phyloP scores from a whole-genome alignment of 2,797 vertebrate species.

The Phoxinus dragarum region DNA sequence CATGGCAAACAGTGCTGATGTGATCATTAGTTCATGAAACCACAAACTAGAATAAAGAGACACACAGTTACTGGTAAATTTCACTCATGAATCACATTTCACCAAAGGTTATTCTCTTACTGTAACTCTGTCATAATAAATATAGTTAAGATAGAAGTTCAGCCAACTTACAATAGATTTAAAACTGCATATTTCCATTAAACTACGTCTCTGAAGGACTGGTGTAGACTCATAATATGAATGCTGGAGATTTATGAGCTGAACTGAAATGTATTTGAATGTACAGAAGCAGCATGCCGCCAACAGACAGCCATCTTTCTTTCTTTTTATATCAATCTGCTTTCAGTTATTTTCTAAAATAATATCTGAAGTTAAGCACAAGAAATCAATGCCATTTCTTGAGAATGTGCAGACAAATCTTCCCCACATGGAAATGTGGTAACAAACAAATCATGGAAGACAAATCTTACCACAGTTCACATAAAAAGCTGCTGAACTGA shows the following conservation, averaged over 20 bases:
- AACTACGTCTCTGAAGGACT: background rate
- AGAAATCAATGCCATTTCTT: background rate
- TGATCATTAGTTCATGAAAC: conserved; percentile 24
- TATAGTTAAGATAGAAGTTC: background rate
- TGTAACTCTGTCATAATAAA: background rate
- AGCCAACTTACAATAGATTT: background rate
- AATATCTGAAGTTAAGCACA: background rate
- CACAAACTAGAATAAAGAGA: background rate
- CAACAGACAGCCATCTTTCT: background rate
- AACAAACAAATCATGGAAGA: background rate
- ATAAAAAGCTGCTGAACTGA: conserved; percentile 12
- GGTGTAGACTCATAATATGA: background rate
- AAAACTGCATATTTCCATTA: background rate
- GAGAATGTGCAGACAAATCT: conserved; percentile 9
- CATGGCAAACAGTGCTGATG: background rate
- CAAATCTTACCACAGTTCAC: conserved; percentile 12
- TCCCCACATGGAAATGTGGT: background rate
- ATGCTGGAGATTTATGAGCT: background rate
- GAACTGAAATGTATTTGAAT: background rate
- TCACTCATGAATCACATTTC: background rate
- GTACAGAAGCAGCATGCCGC: background rate
- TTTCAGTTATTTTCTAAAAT: background rate
- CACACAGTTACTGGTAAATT: no score
- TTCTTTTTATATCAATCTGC: background rate
- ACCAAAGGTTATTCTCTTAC: background rate